A percentile compares a stretch with the other conserved stretches of the same genome.
Evolutionary conservation across 2,113 vertebrate genomes (phyloP).

Genomic region (Prunella fulvescens): DNA sequence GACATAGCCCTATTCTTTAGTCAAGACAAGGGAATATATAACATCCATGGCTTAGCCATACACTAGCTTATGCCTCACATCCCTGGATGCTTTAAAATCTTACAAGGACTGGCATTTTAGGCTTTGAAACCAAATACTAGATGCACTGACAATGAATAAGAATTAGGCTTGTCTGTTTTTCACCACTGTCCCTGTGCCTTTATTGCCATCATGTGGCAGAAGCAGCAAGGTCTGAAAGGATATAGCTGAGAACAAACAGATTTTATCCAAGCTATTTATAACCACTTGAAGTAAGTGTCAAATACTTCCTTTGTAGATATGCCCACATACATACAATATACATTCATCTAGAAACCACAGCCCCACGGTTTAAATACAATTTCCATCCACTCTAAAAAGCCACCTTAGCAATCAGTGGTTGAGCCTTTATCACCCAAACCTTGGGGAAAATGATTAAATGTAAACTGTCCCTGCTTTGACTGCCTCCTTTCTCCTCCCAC

Average conservation of each 20-base stretch:
- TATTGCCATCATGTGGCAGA: slow-evolving; percentile 62
- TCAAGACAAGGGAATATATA: neutral
- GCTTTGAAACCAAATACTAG: neutral
- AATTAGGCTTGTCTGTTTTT: neutral
- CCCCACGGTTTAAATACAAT: slow-evolving; percentile 20
- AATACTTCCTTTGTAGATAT: slow-evolving; percentile 12
- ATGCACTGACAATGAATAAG: neutral
- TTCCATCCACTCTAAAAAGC: neutral
- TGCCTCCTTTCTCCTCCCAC: neutral
- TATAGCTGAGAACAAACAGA: neutral
- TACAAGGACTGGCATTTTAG: neutral
- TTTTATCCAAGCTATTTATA: slow-evolving; percentile 53
- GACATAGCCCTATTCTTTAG: neutral
- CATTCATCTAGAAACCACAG: neutral
- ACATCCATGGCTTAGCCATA: neutral
- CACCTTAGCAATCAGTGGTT: neutral
- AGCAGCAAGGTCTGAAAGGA: slow-evolving; percentile 8
- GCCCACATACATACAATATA: neutral
- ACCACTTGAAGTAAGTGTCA: neutral
- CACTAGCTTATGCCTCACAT: neutral
- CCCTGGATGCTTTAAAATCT: neutral
- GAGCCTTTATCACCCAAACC: neutral
- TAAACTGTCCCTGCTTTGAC: neutral
- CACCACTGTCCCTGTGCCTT: slow-evolving; percentile 4
- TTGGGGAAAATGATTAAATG: neutral